Evolutionary conservation across 1,140 invertebrate genomes (phyloP).

Genomic region (Atta cephalotes): DNA sequence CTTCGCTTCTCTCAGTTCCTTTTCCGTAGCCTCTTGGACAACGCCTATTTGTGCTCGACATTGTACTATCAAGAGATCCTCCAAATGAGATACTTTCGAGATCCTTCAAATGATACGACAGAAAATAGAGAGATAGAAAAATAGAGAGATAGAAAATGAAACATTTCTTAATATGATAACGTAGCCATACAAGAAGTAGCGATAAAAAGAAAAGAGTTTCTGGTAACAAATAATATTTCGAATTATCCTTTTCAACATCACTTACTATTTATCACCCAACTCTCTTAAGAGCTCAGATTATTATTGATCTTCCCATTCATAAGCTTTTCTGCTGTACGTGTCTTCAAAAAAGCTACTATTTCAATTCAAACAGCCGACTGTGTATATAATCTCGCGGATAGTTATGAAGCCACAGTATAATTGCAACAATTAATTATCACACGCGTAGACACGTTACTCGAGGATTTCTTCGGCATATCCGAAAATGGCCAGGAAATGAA

Average conservation of each 20-base stretch:
- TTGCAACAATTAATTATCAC: slow-evolving; percentile 63
- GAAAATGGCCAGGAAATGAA: slow-evolving; percentile 69
- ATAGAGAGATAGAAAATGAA: background rate
- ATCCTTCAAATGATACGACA: background rate
- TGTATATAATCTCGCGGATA: background rate
- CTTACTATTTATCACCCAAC: background rate
- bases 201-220: background rate
- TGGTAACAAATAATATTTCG: background rate
- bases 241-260: background rate
- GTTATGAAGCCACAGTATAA: slow-evolving; percentile 38
- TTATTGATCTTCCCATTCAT: background rate
- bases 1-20: slow-evolving; percentile 73
- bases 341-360: background rate
- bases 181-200: no score
- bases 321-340: background rate
- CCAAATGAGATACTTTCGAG: background rate
- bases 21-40: slow-evolving; percentile 60
- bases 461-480: slow-evolving; percentile 56
- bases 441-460: slow-evolving; percentile 26
- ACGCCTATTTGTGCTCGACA: slow-evolving; percentile 23
- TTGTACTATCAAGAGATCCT: background rate
- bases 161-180: background rate
- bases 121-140: no score
- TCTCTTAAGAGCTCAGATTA: background rate
- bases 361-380: background rate